Evolutionary conservation across 2,797 vertebrate genomes (phyloP), one percentile per base, ranked within the genome.

Genomic region (Presbytis comata): DNA sequence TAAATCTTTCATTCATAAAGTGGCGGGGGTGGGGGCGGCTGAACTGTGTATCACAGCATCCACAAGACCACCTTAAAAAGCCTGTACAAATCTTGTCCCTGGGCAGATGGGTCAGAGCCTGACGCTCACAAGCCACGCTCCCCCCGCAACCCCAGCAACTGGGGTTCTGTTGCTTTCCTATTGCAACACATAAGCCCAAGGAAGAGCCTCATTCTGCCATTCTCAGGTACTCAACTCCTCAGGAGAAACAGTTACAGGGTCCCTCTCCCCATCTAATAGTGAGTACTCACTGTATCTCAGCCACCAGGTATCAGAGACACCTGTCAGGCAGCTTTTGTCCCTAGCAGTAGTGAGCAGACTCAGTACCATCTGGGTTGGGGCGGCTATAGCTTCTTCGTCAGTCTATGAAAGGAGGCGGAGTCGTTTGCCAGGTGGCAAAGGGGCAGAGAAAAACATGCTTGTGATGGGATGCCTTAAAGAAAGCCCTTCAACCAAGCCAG

Each of bases 1-100:
- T 81, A 93, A 89, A 86, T 19, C 53, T 30, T 88, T 83, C 80
- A 41, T 80, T 83, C 28, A 36, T 79, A 55, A 84, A 50, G 48
- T 44, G n/a, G 12, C 5, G 44, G 16, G 17, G 9, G n/a, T 8
- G 10, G n/a, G 33, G 17, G 21, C 30, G 13, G 22, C 55, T 86
- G 59, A n/a, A 50, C 36, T 83, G 24, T 19, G 67, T 70, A 92
- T 41, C 76, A 95, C 14, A 85, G 44, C 33, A 83, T 50, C 41
- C 36, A 85, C 55, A 55, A 26, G 30, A 80, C 46, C 44, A 93
- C 50, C n/a, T 96, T 89, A 48, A 95, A 95, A 93, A 48, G 36
- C 24, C 76, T 19, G n/a, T 14, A 53, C 61, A 89, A 82, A 86
- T 36, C 19, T 44, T 33, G 41, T 36, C 33, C 39, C 93, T 84